These are phyloP conservation scores for Ganaspis brasiliensis DNA, from an alignment of 2,888 invertebrate genomes.

Conservation along the genomic window DNA sequence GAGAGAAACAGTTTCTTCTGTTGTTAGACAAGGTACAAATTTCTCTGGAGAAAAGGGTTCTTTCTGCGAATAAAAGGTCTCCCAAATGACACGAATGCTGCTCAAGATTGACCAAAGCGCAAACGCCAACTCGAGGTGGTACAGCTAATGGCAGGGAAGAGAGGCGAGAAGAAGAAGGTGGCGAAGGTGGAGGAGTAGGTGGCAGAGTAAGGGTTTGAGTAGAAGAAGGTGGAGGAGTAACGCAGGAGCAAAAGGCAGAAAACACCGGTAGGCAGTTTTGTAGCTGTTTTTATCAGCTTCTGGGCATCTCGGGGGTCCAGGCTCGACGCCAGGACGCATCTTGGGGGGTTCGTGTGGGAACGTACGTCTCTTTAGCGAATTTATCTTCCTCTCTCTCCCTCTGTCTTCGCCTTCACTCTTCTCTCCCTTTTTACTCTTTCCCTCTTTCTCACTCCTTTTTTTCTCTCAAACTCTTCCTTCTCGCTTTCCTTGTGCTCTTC, in stretches of 20 bases:
- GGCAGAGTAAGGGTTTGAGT: slow-evolving; percentile 34
- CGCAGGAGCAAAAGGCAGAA: slow-evolving; percentile 74
- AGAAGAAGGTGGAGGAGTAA: slow-evolving; percentile 62
- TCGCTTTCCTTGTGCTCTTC: slow-evolving; percentile 53
- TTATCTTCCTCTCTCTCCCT: slow-evolving; percentile 57
- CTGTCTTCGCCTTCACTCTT: slow-evolving; percentile 54
- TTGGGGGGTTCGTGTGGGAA: slow-evolving; percentile 80
- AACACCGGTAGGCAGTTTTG: slow-evolving; percentile 79
- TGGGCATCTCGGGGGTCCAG: slow-evolving; percentile 78
- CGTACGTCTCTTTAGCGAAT: slow-evolving; percentile 78
- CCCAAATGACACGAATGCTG: neutral
- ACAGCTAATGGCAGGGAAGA: slow-evolving; percentile 42
- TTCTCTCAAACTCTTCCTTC: slow-evolving; percentile 55
- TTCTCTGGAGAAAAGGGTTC: neutral
- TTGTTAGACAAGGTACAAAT: neutral
- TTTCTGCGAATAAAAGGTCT: neutral
- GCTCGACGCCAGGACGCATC: slow-evolving; percentile 78
- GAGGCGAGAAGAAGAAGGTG: slow-evolving; percentile 54
- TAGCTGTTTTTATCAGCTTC: slow-evolving; percentile 81
- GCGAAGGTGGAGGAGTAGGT: slow-evolving; percentile 52
- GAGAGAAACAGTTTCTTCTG: no score
- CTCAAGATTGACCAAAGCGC: neutral
- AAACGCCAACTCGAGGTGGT: neutral
- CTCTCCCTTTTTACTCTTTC: slow-evolving; percentile 48
- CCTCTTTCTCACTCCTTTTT: slow-evolving; percentile 49